Evolutionary conservation across 2,888 invertebrate species (phyloP).

Genomic region (Drosophila nigricruria): DNA sequence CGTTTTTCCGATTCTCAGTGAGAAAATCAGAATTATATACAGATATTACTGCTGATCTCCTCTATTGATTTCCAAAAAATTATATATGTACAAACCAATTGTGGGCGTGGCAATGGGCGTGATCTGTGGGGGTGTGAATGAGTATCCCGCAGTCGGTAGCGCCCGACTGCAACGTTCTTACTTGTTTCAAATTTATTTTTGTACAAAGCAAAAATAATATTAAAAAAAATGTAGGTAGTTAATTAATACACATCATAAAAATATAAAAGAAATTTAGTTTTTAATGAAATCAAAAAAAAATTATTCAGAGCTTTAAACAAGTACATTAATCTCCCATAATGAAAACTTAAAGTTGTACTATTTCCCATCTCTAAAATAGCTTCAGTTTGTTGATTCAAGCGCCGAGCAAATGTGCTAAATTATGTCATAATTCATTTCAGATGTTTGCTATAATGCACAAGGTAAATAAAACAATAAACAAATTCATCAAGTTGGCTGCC

Average conservation of each 20-base stretch:
- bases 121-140: no score
- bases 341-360: neutral
- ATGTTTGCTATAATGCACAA: constrained; percentile 16
- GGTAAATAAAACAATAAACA: constrained; percentile 45
- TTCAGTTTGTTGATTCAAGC: constrained; percentile 1
- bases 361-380: neutral
- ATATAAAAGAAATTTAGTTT: neutral
- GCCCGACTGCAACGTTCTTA: no score
- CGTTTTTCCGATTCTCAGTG: no score
- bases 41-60: no score
- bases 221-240: neutral
- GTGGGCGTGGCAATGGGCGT: no score
- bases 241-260: neutral
- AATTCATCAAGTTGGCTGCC: constrained; percentile 29
- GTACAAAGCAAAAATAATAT: no score
- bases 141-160: no score
- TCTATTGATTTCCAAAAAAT: no score
- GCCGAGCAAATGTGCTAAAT: constrained; percentile 17
- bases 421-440: constrained; percentile 20
- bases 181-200: no score
- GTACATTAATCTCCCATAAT: neutral
- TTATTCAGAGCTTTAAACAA: no score
- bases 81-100: no score
- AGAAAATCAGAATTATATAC: no score
- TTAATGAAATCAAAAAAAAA: neutral